phyloP scores from a whole-genome alignment of 2,888 invertebrate genomes.

The Lasioglossum oenotherae region DNA sequence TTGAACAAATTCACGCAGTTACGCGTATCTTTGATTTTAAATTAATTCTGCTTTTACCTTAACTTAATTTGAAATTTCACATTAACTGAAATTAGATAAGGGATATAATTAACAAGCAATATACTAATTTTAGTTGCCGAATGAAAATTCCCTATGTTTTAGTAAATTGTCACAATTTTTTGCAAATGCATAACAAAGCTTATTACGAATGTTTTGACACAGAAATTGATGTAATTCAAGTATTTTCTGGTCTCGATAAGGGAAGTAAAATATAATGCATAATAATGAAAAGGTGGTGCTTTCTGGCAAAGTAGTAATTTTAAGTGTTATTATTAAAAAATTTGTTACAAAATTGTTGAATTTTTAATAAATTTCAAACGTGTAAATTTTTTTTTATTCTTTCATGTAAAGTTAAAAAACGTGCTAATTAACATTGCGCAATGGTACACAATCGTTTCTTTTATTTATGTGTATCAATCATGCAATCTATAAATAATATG shows the following conservation, averaged over 20 bases:
- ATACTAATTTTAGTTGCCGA: not conserved
- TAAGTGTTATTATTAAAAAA: constrained; percentile 18
- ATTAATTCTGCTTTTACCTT: constrained; percentile 16
- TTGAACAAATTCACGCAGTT: constrained; percentile 26
- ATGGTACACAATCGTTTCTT: constrained; percentile 32
- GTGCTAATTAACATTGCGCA: not conserved
- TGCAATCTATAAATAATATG: constrained; percentile 4
- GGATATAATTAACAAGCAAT: not conserved
- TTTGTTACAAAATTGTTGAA: constrained; percentile 21
- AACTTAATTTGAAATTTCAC: not conserved
- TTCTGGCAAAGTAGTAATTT: not conserved
- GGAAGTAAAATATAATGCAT: not conserved
- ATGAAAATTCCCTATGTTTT: not conserved
- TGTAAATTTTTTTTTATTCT: constrained; percentile 1
- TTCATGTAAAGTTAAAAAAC: constrained; percentile 16
- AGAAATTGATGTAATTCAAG: not conserved
- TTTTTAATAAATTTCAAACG: constrained; percentile 13
- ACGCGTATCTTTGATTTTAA: constrained; percentile 19
- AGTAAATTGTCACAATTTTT: not conserved
- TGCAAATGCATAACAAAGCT: not conserved
- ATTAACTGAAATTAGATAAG: not conserved
- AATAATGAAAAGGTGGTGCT: not conserved
- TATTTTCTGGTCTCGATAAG: not conserved
- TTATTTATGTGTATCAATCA: not conserved
- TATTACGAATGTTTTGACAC: constrained; percentile 7